phyloP scores from a whole-genome alignment of 2,113 vertebrate genomes.

The human region DNA sequence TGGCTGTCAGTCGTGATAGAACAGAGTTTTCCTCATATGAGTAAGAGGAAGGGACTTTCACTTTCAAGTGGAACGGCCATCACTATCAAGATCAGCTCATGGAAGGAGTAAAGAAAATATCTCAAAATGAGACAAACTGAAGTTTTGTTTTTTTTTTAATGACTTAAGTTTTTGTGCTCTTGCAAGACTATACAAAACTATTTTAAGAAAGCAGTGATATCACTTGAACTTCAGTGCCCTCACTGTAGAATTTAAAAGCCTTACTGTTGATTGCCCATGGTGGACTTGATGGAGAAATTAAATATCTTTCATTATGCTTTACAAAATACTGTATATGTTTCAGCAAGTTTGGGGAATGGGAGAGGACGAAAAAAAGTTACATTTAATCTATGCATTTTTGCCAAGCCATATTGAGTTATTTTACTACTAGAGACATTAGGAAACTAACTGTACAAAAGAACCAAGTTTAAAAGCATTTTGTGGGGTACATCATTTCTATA shows the following conservation, averaged over 20 bases:
- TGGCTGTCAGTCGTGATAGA: slow-evolving; percentile 82
- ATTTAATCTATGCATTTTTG: slow-evolving; percentile 99
- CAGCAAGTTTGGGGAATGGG: slow-evolving; percentile 84
- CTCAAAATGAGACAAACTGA: slow-evolving; percentile 87
- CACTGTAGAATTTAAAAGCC: slow-evolving; percentile 89
- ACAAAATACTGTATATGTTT: slow-evolving; percentile 84
- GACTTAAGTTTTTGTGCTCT: slow-evolving; percentile 83
- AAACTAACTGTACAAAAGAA: slow-evolving; percentile 89
- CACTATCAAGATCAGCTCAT: slow-evolving; percentile 82
- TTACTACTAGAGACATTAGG: slow-evolving; percentile 92
- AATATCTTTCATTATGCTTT: slow-evolving; percentile 86
- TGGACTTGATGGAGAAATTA: slow-evolving; percentile 84
- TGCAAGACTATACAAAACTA: slow-evolving; percentile 85
- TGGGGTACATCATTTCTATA: slow-evolving; percentile 93
- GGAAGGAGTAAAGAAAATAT: slow-evolving; percentile 84
- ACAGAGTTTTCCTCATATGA: slow-evolving; percentile 80
- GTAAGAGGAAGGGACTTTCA: slow-evolving; percentile 82
- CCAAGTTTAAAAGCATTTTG: slow-evolving; percentile 83
- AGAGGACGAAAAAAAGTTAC: slow-evolving; percentile 89
- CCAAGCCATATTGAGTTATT: slow-evolving; percentile 95
- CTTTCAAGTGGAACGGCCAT: slow-evolving; percentile 80
- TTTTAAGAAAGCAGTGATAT: slow-evolving; percentile 84
- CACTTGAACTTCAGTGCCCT: slow-evolving; percentile 92
- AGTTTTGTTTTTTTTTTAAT: slow-evolving; percentile 74
- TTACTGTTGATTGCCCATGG: slow-evolving; percentile 86